A percentile compares a stretch with the other conserved stretches of the same genome.
Conservation (phyloP, 2,888 invertebrate species). For the Gisinianus flammeolus region DNA sequence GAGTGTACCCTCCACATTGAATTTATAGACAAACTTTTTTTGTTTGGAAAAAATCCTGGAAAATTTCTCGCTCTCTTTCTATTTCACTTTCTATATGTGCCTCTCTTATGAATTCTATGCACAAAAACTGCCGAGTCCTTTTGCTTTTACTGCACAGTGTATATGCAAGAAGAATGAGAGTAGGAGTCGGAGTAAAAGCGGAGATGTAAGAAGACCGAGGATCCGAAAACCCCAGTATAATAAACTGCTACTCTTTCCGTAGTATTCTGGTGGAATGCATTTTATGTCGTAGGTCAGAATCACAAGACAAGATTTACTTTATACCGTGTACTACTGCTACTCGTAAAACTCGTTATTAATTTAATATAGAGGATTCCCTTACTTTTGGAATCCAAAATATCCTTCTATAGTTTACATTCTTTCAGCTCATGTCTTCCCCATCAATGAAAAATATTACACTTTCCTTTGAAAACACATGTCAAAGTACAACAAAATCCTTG, state of each 20-base stretch:
- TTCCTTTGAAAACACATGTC: too few relatives aligned
- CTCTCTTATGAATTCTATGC: neutral
- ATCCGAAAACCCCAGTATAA: neutral
- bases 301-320: too few relatives aligned
- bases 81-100: neutral
- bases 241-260: slow-evolving; percentile 2
- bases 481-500: too few relatives aligned
- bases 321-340: neutral
- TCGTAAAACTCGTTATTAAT: neutral
- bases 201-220: neutral
- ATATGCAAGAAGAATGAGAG: neutral
- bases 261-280: neutral
- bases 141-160: too few relatives aligned
- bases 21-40: neutral
- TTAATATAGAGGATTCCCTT: neutral
- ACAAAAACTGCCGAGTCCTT: too few relatives aligned
- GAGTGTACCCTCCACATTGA: neutral
- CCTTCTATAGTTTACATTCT: neutral
- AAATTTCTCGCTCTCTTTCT: neutral
- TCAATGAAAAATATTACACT: too few relatives aligned
- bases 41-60: neutral
- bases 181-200: neutral
- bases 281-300: slow-evolving; percentile 13
- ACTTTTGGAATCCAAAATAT: neutral
- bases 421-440: too few relatives aligned